Base-by-base conservation (phyloP, 2,888 invertebrate species). In the Exephanes ischioxanthus region DNA sequence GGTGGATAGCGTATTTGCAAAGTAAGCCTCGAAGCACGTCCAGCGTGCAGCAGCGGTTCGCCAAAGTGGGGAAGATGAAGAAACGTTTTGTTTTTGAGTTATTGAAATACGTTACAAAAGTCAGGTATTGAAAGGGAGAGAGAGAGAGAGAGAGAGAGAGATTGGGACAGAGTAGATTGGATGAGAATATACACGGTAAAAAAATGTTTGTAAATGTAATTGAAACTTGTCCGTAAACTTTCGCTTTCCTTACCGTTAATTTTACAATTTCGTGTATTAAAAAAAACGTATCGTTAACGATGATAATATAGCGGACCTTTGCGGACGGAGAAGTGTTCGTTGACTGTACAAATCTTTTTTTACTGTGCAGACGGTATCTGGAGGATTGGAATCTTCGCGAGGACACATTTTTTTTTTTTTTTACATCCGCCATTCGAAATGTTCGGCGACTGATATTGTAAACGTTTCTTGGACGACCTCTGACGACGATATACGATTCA, bases 401-500 rank as follows among this genome's bases (percentile, higher is more conserved):
- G 37, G 67, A 68, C 14, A 45, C 33, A 41, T 55, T 53, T 53
- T 48, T 14, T 55, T 53, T 53, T 48, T 14, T 30, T 22, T 51
- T 67, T 72, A 61, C 55, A 41, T 80, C 66, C 22, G 55, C 48
- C 16, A 72, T 45, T 30, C 16, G 11, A 48, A 22, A 7, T 3
- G 19, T 55, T 19, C 37, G n/a, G n/a, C 55, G 48, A 9, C 58
- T 26, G 26, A 22, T 26, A 26, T 26, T 58, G 22, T 22, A 1
- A 14, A 58, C 58, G 22, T 26, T 48, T 66, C 19, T 75, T 48
- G 67, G 33, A 73, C 19, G 68, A 19, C 81, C 22, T 19, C 41
- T 30, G n/a, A 71, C 7, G 77, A 66, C 68, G 37, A 61, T 53
- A 51, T 63, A 71, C 55, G 76, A 71, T 72, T 84, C 80, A 86